Evolutionary conservation across 2,113 vertebrate genomes (phyloP).

Genomic region (Brienomyrus brachyistius): DNA sequence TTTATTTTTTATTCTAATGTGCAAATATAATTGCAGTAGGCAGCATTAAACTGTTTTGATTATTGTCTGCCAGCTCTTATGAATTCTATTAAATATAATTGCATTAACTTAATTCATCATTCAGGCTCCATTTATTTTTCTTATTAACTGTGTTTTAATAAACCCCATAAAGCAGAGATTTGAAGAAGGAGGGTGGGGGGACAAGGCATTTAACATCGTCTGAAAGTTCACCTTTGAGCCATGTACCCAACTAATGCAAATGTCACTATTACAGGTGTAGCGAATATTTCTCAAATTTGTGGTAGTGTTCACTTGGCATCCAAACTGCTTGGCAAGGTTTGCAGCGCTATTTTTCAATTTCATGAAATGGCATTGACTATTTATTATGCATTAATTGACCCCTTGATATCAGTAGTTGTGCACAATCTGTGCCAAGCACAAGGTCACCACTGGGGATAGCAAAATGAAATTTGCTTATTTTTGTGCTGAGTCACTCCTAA

Average conservation of each 20-base stretch:
- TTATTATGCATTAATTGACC: neutral
- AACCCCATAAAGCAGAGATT: neutral
- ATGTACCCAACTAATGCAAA: neutral
- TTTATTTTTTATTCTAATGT: conserved; percentile 49
- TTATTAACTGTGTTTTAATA: conserved; percentile 56
- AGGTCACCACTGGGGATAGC: neutral
- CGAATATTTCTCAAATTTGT: neutral
- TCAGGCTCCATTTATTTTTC: conserved; percentile 72
- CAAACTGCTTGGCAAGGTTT: neutral
- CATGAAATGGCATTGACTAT: neutral
- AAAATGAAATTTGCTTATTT: neutral
- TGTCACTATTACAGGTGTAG: neutral
- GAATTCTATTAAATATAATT: conserved; percentile 65
- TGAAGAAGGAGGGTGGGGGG: neutral
- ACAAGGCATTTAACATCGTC: neutral
- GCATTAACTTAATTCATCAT: conserved; percentile 77
- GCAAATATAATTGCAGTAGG: conserved; percentile 80
- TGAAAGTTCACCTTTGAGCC: neutral
- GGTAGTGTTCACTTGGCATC: neutral
- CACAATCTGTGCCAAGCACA: neutral
- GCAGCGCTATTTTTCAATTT: neutral
- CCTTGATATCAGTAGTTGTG: neutral
- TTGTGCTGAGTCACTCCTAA: neutral
- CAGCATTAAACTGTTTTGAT: conserved; percentile 77
- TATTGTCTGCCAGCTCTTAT: conserved; percentile 76